Conservation (phyloP, 2,113 vertebrate species). For the Alexandromys fortis region DNA sequence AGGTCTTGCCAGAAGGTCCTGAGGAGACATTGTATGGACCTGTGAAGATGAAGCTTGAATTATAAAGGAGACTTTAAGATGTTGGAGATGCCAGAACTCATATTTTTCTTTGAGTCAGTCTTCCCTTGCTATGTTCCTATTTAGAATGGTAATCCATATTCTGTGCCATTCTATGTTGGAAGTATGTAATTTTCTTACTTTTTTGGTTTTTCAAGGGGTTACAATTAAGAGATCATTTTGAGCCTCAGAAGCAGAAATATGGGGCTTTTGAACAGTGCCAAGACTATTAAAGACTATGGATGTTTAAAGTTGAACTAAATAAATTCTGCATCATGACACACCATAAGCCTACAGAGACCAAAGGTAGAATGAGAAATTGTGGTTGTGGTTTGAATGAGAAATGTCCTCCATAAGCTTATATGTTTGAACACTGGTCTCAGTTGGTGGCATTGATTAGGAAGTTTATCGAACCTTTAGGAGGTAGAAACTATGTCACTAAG, state of each 20-base stretch:
- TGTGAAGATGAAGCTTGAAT: background rate
- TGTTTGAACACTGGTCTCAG: background rate
- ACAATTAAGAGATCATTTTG: background rate
- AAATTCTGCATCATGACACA: background rate
- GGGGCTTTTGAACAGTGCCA: background rate
- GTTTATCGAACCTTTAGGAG: background rate
- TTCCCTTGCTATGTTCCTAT: background rate
- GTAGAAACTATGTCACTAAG: background rate
- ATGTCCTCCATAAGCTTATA: background rate
- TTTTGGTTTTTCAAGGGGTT: background rate
- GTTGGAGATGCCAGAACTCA: background rate
- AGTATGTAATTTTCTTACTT: background rate
- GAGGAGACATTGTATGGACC: background rate
- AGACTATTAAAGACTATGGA: background rate
- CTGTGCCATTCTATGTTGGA: background rate
- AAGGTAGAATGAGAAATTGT: background rate
- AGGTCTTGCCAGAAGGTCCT: background rate
- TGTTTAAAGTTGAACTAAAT: background rate
- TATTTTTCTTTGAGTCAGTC: background rate
- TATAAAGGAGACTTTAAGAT: background rate
- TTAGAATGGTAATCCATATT: background rate
- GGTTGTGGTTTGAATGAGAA: background rate
- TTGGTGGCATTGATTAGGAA: background rate
- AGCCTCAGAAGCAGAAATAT: background rate
- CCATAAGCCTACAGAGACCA: background rate